phyloP scores from a whole-genome alignment of 2,113 vertebrate species.

The Tachysurus fulvidraco region DNA sequence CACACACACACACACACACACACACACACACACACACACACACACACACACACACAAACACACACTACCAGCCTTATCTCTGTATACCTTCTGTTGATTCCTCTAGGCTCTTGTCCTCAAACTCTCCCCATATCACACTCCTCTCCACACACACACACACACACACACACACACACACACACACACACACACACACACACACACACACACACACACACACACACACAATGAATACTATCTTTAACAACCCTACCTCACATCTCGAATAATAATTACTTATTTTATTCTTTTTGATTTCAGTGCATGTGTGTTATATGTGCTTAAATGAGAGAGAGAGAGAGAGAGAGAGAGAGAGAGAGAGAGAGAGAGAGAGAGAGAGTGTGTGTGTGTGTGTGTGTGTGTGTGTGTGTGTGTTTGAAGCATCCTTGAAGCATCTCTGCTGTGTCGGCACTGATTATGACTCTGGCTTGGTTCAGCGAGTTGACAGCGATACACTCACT shows the following conservation, averaged over 20 bases:
- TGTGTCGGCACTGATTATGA: conserved; percentile 36
- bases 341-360: not conserved
- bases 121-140: conserved; percentile 35
- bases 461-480: conserved; percentile 25
- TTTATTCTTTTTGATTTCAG: not conserved
- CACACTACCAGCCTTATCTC: conserved; percentile 47
- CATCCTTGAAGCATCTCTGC: conserved; percentile 30
- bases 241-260: not conserved
- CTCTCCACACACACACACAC: conserved; percentile 27
- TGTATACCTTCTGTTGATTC: conserved; percentile 54
- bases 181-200: too few species aligned
- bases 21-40: conserved; percentile 40
- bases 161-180: not conserved
- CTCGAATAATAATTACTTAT: conserved; percentile 12
- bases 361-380: not conserved
- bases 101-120: conserved; percentile 46
- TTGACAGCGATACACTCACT: conserved; percentile 32
- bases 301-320: conserved; percentile 4
- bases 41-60: conserved; percentile 40
- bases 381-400: conserved; percentile 8
- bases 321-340: not conserved
- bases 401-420: conserved; percentile 15
- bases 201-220: too few species aligned
- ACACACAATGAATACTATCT: not conserved
- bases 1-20: conserved; percentile 19